Evolutionary conservation across 2,113 vertebrate species (phyloP).

Genomic region (Hylia prasina): DNA sequence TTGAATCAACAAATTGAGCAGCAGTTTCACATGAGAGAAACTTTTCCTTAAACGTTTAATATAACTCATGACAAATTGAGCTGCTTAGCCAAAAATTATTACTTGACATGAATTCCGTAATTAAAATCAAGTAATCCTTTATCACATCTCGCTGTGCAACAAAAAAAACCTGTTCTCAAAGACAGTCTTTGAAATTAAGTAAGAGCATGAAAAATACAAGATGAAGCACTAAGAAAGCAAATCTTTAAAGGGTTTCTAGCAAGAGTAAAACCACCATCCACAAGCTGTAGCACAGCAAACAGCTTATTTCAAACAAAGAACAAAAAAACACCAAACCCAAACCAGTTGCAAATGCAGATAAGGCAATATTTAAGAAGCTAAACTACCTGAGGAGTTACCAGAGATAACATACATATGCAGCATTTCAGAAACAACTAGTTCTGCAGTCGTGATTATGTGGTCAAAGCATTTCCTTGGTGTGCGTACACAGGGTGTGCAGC

Average conservation of each 20-base stretch:
- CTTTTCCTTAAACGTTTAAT: slow-evolving; percentile 15
- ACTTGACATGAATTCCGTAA: slow-evolving; percentile 30
- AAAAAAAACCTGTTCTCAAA: slow-evolving; percentile 26
- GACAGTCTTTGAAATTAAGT: slow-evolving; percentile 23
- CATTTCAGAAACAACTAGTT: neutral
- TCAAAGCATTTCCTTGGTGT: neutral
- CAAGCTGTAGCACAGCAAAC: neutral
- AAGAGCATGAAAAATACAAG: neutral
- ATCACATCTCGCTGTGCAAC: neutral
- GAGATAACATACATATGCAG: neutral
- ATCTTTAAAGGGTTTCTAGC: neutral
- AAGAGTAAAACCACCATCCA: neutral
- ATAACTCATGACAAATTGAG: slow-evolving; percentile 30
- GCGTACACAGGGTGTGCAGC: neutral
- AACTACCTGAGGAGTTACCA: neutral
- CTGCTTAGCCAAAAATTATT: slow-evolving; percentile 23
- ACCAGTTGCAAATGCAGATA: neutral
- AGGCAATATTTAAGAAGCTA: neutral
- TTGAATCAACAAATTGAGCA: slow-evolving; percentile 26
- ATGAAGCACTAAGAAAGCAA: neutral
- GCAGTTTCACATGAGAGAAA: slow-evolving; percentile 14
- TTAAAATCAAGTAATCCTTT: slow-evolving; percentile 41
- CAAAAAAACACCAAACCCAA: neutral
- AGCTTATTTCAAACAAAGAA: neutral
- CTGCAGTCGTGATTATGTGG: slow-evolving; percentile 13